Evolutionary conservation across 2,888 invertebrate species (phyloP), one percentile per base, ranked within the genome.

Genomic region (Ophraella communa): DNA sequence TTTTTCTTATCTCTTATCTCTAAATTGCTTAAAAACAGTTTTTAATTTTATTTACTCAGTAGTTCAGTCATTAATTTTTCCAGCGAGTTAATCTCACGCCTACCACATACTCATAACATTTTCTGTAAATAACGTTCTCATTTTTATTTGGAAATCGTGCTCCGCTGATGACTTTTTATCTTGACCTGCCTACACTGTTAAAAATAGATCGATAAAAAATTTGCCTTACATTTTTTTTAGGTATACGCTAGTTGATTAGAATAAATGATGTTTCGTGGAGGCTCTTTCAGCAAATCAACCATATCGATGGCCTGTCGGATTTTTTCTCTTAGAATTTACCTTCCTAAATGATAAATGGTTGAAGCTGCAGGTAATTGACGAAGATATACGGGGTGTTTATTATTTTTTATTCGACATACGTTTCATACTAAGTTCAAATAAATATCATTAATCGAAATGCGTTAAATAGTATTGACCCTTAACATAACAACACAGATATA

Each of bases 241-340:
- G 51, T n/a, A n/a, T 35, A 27, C 51, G 51, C 51, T 7, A 51
- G 59, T 59, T 35, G 59, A 59, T 59, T 59, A 42, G 59, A 52
- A 33, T 51, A 35, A 59, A 51, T 59, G 59, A 49, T 51, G 49
- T 51, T 42, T 42, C 21, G 24, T 59, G 42, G 51, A 42, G 11
- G 59, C 35, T 59, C 33, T 59, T 42, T 59, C 59, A 59, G 51
- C 52, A 59, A 59, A 52, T 59, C 59, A 51, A 59, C 59, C 59
- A 59, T 59, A 51, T 59, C 51, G 59, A 59, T 59, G 18, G 33
- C 18, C 59, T 59, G 59, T 59, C 52, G 20, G 51, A 20, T 42
- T 59, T 59, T 51, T 57, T 47, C 59, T 35, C 30, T 14, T 3
- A 8, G 35, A n/a, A 51, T 51, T 30, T 17, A 51, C 20, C 23